These are phyloP conservation scores for Onthophagus sagittarius DNA, from an alignment of 2,888 invertebrate genomes.

Conservation along the genomic window DNA sequence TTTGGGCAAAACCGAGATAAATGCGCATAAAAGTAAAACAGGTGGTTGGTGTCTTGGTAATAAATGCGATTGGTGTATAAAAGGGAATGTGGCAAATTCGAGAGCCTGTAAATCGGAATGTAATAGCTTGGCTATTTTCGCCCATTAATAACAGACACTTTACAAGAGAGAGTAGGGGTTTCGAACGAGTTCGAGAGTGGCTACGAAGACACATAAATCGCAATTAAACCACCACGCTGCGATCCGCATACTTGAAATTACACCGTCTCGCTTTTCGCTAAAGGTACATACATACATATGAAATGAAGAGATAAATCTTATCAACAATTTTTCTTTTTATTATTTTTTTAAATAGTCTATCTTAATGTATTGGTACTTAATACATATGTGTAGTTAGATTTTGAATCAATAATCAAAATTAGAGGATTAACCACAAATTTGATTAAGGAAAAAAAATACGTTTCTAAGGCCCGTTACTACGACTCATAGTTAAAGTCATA, in stretches of 20 bases:
- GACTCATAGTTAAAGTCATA: too few relatives aligned
- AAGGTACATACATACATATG: background rate
- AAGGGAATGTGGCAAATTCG: background rate
- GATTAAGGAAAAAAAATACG: too few relatives aligned
- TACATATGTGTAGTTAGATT: too few relatives aligned
- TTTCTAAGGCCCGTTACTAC: too few relatives aligned
- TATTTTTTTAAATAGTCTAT: background rate
- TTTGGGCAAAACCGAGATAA: background rate
- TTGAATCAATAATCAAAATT: too few relatives aligned
- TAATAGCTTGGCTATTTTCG: background rate
- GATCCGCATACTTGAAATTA: background rate
- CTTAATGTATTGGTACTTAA: too few relatives aligned
- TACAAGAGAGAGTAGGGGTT: background rate
- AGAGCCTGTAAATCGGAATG: background rate
- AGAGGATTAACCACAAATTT: too few relatives aligned
- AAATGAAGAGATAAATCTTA: too few relatives aligned
- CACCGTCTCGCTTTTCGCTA: background rate
- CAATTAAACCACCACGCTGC: background rate
- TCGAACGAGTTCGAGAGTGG: background rate
- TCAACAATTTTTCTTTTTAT: too few relatives aligned
- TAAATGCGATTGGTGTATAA: background rate
- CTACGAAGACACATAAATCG: background rate
- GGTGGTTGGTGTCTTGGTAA: background rate
- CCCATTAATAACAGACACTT: background rate
- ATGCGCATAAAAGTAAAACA: background rate